These are phyloP conservation scores for Acanthaster planci DNA, from an alignment of 35 echinoderm and acorn worm genomes.

Conservation along the genomic window DNA sequence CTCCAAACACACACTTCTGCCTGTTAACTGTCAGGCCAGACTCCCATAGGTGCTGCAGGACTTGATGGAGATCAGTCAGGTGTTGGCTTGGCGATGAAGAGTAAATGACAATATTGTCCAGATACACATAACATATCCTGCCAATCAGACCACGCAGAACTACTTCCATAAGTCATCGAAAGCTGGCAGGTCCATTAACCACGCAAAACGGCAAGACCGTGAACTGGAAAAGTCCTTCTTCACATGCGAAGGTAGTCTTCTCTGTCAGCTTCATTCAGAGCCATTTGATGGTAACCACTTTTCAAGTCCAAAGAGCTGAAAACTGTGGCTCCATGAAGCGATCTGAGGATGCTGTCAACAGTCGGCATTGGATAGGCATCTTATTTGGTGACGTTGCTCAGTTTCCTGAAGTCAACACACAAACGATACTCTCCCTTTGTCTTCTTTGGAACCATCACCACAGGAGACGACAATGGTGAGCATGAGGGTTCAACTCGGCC, in stretches of 20 bases:
- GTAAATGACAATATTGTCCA: conserved; percentile 64
- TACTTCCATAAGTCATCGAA: conserved; percentile 41
- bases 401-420: conserved; percentile 54
- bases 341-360: conserved; percentile 42
- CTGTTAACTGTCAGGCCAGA: conserved; percentile 39
- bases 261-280: conserved; percentile 37
- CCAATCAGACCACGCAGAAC: conserved; percentile 39
- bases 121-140: conserved; percentile 39
- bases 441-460: conserved; percentile 66
- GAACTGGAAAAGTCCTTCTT: conserved; percentile 59
- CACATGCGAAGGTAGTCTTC: conserved; percentile 50
- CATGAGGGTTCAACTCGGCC: conserved; percentile 50
- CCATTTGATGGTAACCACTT: conserved; percentile 56
- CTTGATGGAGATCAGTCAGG: conserved; percentile 21
- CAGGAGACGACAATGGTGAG: conserved; percentile 56
- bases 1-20: conserved; percentile 30
- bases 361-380: conserved; percentile 67
- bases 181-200: conserved; percentile 52
- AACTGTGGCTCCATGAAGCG: conserved; percentile 37
- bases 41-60: conserved; percentile 13
- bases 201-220: conserved; percentile 65
- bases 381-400: conserved; percentile 46
- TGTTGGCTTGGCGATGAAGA: conserved; percentile 52
- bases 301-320: conserved; percentile 63
- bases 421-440: conserved; percentile 33